These are phyloP conservation scores for Agrochola litura DNA, from an alignment of 2,888 invertebrate species.

Conservation along the genomic window DNA sequence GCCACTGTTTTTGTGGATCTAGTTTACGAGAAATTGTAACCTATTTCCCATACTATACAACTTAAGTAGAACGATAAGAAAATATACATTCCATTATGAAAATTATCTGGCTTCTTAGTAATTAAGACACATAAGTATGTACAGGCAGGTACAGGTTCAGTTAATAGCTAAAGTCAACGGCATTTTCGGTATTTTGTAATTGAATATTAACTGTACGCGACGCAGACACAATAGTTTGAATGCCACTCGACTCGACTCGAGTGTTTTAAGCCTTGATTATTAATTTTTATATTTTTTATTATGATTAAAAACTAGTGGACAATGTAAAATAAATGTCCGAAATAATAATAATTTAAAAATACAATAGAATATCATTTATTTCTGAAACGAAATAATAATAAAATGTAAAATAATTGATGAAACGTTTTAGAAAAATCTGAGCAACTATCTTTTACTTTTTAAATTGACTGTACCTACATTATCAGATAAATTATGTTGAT, in stretches of 20 bases:
- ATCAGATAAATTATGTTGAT: background rate
- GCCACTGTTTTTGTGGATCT: slow-evolving; percentile 29
- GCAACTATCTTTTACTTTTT: background rate
- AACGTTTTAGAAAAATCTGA: background rate
- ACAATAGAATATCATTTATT: background rate
- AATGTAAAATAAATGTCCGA: too few relatives aligned
- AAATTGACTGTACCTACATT: background rate
- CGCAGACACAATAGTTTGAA: background rate
- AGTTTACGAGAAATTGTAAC: slow-evolving; percentile 53
- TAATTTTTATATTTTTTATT: too few relatives aligned
- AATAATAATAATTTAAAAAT: background rate
- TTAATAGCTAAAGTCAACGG: background rate
- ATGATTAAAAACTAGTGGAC: background rate
- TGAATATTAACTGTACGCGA: background rate
- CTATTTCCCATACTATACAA: slow-evolving; percentile 47
- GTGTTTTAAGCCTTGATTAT: too few relatives aligned
- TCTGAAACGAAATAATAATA: background rate
- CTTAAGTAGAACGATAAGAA: slow-evolving; percentile 40
- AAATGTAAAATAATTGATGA: background rate
- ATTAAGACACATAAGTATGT: slow-evolving; percentile 33
- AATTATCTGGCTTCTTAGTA: slow-evolving; percentile 24
- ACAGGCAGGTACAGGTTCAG: background rate
- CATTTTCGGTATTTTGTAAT: background rate
- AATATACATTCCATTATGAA: slow-evolving; percentile 40
- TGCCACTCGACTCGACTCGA: background rate